phyloP scores from a whole-genome alignment of 2,888 invertebrate genomes.

The Notodonta ziczac region DNA sequence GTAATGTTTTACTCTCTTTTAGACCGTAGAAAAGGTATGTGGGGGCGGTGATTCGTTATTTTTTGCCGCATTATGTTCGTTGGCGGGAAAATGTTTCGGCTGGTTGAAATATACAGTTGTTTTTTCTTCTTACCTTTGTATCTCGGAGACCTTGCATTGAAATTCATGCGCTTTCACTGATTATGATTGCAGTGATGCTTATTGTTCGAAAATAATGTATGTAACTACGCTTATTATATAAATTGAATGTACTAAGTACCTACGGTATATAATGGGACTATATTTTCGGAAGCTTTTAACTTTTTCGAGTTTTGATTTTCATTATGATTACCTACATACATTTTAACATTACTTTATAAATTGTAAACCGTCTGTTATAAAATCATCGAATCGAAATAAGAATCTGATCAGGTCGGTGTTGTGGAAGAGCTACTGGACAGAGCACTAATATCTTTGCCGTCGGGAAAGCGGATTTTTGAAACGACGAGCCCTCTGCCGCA shows the following conservation, averaged over 20 bases:
- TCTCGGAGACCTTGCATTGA: not conserved
- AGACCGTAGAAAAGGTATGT: constrained; percentile 34
- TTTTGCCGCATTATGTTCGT: constrained; percentile 8
- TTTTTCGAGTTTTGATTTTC: too few species aligned
- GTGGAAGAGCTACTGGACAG: not conserved
- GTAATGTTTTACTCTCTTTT: constrained; percentile 41
- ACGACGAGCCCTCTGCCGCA: not conserved
- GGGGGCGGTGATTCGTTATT: constrained; percentile 40
- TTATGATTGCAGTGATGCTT: not conserved
- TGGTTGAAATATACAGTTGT: constrained; percentile 2
- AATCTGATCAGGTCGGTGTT: not conserved
- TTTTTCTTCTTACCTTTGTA: not conserved
- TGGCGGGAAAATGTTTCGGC: constrained; percentile 3
- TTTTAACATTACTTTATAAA: too few species aligned
- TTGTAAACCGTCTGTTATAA: too few species aligned
- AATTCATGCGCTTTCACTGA: not conserved
- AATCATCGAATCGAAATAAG: too few species aligned
- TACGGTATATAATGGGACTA: not conserved
- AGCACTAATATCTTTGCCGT: not conserved
- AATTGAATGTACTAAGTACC: not conserved
- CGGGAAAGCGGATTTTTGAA: constrained; percentile 1
- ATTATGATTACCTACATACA: too few species aligned
- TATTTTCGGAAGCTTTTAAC: too few species aligned
- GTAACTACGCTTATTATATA: not conserved
- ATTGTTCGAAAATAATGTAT: not conserved